Base-by-base conservation (phyloP, 1,140 invertebrate species). In the Melitaea cinxia region DNA sequence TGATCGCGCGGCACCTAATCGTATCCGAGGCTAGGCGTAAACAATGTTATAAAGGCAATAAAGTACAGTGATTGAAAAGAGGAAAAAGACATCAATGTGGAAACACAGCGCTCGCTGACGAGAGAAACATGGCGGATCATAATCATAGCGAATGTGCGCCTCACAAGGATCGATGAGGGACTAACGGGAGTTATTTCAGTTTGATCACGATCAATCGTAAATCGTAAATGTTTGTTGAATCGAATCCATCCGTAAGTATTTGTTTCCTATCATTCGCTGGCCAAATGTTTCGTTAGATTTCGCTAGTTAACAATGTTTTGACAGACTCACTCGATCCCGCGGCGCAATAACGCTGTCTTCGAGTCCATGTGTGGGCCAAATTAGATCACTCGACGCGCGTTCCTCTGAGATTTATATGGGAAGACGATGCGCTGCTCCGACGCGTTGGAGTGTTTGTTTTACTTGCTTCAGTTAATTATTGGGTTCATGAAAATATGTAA, bases 241-340 rank as follows among this genome's bases (percentile, higher is more conserved):
- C 77, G 70, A 58, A 67, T 68, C 58, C 59, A 56, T 64, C 61
- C 42, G 59, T 81, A 77, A 78, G 74, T 85, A 82, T 82, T 84
- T 84, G 82, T 84, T 86, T 84, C 77, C 78, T 84, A 85, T 85
- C 83, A 82, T 78, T 81, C 81, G 75, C 47, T 65, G 53, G 77
- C 73, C 80, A 73, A 84, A 84, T 82, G 80, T 83, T 80, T 49
- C 52, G 12, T 55, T 35, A 69, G 73, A 77, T 78, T 55, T 73
- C 68, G 61, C 53, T 56, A 79, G 78, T 82, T 80, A 60, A 73
- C 67, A 73, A 23, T 86, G 83, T 86, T 86, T 86, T 86, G 83
- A 86, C 83, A 82, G 76, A 70, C 73, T 82, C 83, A 80, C 73
- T 83, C 82, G 74, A 56, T 67, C 57, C 49, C 33, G 49, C 57